Evolutionary conservation across 2,113 vertebrate species (phyloP).

Genomic region (Poecilia latipinna): DNA sequence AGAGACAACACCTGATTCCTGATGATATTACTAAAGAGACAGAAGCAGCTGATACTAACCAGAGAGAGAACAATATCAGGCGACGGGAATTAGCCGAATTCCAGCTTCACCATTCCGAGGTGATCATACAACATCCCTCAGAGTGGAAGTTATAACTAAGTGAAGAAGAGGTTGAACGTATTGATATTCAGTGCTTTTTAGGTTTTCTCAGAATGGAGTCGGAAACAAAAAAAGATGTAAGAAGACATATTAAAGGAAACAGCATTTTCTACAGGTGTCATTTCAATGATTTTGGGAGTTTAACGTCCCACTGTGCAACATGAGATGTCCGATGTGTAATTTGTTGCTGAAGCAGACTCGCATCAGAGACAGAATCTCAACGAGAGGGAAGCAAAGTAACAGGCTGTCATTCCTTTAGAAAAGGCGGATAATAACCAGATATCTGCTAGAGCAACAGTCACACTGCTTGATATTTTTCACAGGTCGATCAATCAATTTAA

Average conservation of each 20-base stretch:
- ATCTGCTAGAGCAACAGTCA: not conserved
- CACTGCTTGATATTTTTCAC: not conserved
- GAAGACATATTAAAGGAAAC: not conserved
- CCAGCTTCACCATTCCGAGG: not conserved
- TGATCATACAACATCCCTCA: not conserved
- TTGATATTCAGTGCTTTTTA: not conserved
- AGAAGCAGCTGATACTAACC: not conserved
- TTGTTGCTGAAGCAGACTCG: too few species aligned
- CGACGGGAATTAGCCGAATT: not conserved
- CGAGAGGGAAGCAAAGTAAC: not conserved
- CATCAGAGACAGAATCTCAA: too few species aligned
- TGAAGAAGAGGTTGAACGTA: not conserved
- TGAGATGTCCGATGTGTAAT: too few species aligned
- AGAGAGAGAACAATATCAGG: not conserved
- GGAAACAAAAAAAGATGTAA: not conserved
- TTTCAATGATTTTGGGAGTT: not conserved
- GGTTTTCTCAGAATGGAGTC: not conserved
- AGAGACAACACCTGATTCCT: not conserved
- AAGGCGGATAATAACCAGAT: too few species aligned
- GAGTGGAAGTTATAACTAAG: not conserved
- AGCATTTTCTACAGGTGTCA: not conserved
- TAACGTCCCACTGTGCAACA: not conserved
- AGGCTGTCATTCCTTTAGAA: not conserved
- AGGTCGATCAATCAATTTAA: not conserved
- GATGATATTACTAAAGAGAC: not conserved